Base-by-base conservation (phyloP, 2,888 invertebrate species). In the Cephus pulcher region DNA sequence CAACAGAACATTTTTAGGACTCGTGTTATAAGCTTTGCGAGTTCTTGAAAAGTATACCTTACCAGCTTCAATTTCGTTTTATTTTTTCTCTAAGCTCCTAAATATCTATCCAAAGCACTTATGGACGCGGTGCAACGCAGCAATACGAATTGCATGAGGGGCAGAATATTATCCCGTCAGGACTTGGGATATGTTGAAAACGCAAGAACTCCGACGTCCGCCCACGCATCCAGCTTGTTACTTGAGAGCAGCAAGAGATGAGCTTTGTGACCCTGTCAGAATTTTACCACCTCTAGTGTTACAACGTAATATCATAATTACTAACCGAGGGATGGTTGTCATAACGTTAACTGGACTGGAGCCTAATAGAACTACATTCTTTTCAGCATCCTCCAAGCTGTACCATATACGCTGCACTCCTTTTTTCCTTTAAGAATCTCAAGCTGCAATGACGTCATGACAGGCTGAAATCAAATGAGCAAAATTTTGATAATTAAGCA, bases 301-400 rank as follows among this genome's bases (percentile, higher is more conserved):
- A 88, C 85, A 88, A 87, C 86, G 88, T 89, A 90, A 89, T 88
- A 86, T 86, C 86, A 85, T 89, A 88, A 89, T 89, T 87, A 87
- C 88, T 82, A 84, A 83, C 85, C 83, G 84, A 82, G 82, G 80
- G 84, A 81, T 77, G 86, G 84, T 88, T 87, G 85, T 88, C 88
- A 86, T 88, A 87, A 87, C 79, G 85, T 88, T 87, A 86, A 89
- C 85, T 73, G 32, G 78, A 69, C 79, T 76, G 79, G 79, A 81
- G 79, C 80, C 83, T 85, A 83, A 83, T 82, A 75, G 82, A 80
- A 78, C 78, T 76, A 68, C 71, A 80, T 76, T 70, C 80, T 74
- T 77, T 77, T n/a, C 30, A 69, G 34, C 33, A 69, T 74, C 30
- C 11, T 4, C 37, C 56, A 56, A 56, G 56, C 56, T 23, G 56